Evolutionary conservation across 2,888 invertebrate genomes (phyloP).

Genomic region (Brachynemurus nebulosus): DNA sequence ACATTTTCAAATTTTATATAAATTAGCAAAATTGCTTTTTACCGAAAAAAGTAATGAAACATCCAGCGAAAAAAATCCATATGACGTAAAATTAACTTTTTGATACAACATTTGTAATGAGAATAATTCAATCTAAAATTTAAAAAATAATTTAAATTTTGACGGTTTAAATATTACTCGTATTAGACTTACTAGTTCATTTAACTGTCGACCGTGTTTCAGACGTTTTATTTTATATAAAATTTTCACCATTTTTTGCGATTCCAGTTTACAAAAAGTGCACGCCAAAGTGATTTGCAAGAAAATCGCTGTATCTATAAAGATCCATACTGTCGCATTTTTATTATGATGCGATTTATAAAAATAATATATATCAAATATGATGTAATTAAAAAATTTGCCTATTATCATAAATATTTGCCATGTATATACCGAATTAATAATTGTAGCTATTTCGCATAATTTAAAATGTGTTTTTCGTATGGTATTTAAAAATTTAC

Average conservation of each 20-base stretch:
- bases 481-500: too few species aligned
- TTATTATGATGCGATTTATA: neutral
- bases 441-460: neutral
- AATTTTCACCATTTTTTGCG: neutral
- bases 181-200: neutral
- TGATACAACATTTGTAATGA: constrained; percentile 3
- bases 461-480: neutral
- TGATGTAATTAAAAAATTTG: neutral
- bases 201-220: neutral
- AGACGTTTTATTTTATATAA: neutral
- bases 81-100: neutral
- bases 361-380: neutral
- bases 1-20: neutral
- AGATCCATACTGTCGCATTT: neutral
- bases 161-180: too few species aligned
- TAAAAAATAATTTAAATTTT: neutral
- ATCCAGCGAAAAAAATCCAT: constrained; percentile 1
- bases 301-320: neutral
- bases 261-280: neutral
- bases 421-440: neutral
- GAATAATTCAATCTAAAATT: neutral
- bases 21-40: too few species aligned
- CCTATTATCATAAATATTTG: neutral
- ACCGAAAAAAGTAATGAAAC: neutral
- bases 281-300: neutral